Percentiles rank a stretch among this genome's conserved stretches.
These are phyloP conservation scores for Pollicipes pollicipes DNA, from an alignment of 1,140 invertebrate species.

Conservation along the genomic window DNA sequence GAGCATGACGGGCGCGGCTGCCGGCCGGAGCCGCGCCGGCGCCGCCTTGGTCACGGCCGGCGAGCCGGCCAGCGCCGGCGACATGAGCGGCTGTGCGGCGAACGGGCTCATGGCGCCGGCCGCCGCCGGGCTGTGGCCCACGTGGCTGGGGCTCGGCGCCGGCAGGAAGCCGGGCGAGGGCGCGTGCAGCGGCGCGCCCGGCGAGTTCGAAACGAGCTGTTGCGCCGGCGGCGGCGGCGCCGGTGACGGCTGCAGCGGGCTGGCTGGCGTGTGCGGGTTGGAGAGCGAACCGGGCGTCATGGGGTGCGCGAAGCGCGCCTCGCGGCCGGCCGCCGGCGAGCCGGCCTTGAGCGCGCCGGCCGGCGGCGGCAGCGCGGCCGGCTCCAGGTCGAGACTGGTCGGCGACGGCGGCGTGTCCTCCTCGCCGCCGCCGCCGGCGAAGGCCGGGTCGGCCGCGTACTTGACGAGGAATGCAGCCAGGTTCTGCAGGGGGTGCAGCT, in stretches of 20 bases:
- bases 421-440: not conserved
- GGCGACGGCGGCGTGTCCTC: conserved; percentile 20
- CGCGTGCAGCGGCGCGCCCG: conserved; percentile 40
- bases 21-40: conserved; percentile 29
- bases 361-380: too few species aligned
- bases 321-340: not conserved
- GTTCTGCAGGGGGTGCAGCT: conserved; percentile 77
- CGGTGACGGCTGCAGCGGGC: conserved; percentile 61
- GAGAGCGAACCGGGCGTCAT: conserved; percentile 59
- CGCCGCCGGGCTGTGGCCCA: conserved; percentile 7
- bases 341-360: too few species aligned
- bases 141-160: conserved; percentile 14
- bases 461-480: conserved; percentile 27
- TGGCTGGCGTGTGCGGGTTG: conserved; percentile 72
- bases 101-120: conserved; percentile 37
- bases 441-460: not conserved
- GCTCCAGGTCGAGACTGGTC: not conserved
- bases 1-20: conserved; percentile 72
- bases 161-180: conserved; percentile 30
- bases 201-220: conserved; percentile 61
- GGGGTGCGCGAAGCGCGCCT: conserved; percentile 48
- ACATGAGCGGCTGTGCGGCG: conserved; percentile 56
- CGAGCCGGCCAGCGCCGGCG: conserved; percentile 51
- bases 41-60: conserved; percentile 54
- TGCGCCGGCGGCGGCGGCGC: conserved; percentile 42